Base-by-base conservation (phyloP, 2,113 vertebrate genomes). In the Albula glossodonta region DNA sequence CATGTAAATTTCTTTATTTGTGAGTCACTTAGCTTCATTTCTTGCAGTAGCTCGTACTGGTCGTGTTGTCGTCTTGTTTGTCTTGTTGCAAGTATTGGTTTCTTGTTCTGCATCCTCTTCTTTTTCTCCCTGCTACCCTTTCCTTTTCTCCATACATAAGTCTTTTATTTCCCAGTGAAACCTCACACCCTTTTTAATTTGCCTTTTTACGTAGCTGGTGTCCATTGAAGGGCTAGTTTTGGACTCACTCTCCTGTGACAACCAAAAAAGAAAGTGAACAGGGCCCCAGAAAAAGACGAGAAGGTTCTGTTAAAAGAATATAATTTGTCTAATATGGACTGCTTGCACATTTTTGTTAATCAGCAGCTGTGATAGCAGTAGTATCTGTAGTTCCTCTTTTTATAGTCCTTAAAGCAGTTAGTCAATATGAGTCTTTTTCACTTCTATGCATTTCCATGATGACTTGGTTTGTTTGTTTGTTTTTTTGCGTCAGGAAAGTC, bases 1-100 rank as follows among this genome's bases (percentile, higher is more conserved):
- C 95, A 95, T 92, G 82, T 96, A 93, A 92, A 92, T 94, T 94
- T 94, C 90, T 94, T 94, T 94, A 93, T 91, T 91, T 90, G 90
- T 93, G 92, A 96, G 92, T 94, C 93, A 93, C 92, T 92, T 92
- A 92, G 91, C 91, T 93, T 94, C 91, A 52, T 83, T 84, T 95
- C 92, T 92, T 88, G 89, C 89, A 91, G 79, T 63, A 48, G 53
- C 48, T 85, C 53, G 78, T 78, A 80, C 84, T 85, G 49, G 74
- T 53, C 41, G 74, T 79, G 57, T 74, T 74, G 70, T 77, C 63
- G 70, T 77, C 63, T n/a, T 50, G 63, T 51, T 53, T 84, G n/a
- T 84, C 50, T 50, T 83, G 22, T 48, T 52, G 50, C 52, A 48
- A 31, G 41, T 78, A 89, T 86, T 90, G 90, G 12, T 91, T 90